Evolutionary conservation across 2,888 invertebrate genomes (phyloP).

Genomic region (Drosophila mayaguana): DNA sequence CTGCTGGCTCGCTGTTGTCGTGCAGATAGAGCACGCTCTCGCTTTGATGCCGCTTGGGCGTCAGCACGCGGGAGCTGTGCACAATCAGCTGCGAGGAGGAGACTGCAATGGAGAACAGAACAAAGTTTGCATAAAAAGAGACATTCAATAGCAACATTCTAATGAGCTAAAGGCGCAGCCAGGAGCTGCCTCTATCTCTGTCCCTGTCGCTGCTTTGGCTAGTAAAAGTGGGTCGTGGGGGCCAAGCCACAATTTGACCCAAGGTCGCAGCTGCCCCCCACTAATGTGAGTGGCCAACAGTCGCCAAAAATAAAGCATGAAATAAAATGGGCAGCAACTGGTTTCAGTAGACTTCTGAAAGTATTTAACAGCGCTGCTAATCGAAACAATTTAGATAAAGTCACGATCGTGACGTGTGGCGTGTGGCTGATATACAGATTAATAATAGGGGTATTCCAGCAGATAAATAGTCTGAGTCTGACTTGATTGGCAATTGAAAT

Average conservation of each 20-base stretch:
- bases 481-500: background rate
- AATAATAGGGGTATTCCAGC: constrained; percentile 23
- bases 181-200: constrained; percentile 39
- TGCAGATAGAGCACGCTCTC: constrained; percentile 91
- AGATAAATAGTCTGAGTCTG: background rate
- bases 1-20: constrained; percentile 83
- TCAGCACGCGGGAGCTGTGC: constrained; percentile 91
- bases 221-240: constrained; percentile 71
- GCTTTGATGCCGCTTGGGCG: constrained; percentile 91
- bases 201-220: background rate
- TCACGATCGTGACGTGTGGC: constrained; percentile 41
- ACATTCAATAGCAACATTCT: constrained; percentile 35
- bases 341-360: constrained; percentile 54
- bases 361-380: constrained; percentile 16
- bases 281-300: constrained; percentile 50
- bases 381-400: constrained; percentile 48
- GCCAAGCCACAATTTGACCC: constrained; percentile 51
- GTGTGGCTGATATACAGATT: constrained; percentile 39
- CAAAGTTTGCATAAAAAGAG: background rate
- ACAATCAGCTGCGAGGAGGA: constrained; percentile 88
- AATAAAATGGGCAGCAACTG: constrained; percentile 40
- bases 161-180: constrained; percentile 48
- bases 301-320: constrained; percentile 16
- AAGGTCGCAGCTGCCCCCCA: constrained; percentile 49
- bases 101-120: constrained; percentile 70